A percentile compares a stretch with the other conserved stretches of the same genome.
Evolutionary conservation across 2,888 invertebrate genomes (phyloP).

Genomic region (Silvanus unidentatus): DNA sequence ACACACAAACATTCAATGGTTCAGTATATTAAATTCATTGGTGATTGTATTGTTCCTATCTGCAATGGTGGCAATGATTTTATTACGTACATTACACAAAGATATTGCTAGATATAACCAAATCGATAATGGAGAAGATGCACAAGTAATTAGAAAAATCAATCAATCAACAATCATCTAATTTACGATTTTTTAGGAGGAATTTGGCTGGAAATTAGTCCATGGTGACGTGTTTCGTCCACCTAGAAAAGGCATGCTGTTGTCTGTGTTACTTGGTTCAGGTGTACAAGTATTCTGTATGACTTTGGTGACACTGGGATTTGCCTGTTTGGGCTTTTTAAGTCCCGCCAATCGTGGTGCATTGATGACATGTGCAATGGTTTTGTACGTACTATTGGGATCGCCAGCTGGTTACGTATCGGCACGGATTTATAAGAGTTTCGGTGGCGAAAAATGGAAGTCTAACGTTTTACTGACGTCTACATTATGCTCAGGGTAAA

Average conservation of each 20-base stretch:
- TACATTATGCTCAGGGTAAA: constrained; percentile 92
- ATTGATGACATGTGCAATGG: constrained; percentile 96
- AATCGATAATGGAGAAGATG: constrained; percentile 81
- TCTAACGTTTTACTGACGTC: constrained; percentile 95
- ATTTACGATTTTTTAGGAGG: constrained; percentile 57
- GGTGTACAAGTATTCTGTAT: constrained; percentile 95
- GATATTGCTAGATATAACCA: constrained; percentile 99
- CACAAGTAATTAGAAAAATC: constrained; percentile 65
- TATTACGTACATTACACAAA: constrained; percentile 92
- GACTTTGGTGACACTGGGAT: constrained; percentile 91
- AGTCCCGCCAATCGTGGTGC: constrained; percentile 98
- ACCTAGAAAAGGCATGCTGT: constrained; percentile 91
- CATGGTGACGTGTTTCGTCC: constrained; percentile 98
- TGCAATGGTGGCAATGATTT: constrained; percentile 99
- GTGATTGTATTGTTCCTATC: constrained; percentile 95
- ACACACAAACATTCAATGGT: constrained; percentile 98
- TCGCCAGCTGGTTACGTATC: constrained; percentile 96
- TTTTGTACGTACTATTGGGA: constrained; percentile 93
- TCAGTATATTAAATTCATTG: constrained; percentile 94
- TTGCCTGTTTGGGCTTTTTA: constrained; percentile 98
- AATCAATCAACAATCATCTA: constrained; percentile 3
- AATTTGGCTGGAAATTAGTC: constrained; percentile 96
- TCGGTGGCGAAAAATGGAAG: constrained; percentile 98
- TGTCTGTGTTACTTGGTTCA: constrained; percentile 93
- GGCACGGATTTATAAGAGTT: constrained; percentile 96